Conservation (phyloP, 2,797 vertebrate genomes). For the Galago senegalensis region DNA sequence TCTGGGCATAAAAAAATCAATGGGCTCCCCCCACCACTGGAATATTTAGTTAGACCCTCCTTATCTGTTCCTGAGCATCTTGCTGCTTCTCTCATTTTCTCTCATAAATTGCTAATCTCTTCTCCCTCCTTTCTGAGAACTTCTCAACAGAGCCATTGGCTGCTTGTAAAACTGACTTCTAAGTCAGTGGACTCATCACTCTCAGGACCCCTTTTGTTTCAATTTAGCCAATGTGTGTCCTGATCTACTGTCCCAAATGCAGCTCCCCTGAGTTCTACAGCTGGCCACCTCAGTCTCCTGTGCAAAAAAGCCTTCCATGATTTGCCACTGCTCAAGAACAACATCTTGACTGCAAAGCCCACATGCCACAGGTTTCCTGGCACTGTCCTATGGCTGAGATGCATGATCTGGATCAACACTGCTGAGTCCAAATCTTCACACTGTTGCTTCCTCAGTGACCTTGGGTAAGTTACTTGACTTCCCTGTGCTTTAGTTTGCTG, state of each 20-base stretch:
- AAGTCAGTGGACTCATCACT: background rate
- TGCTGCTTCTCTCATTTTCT: background rate
- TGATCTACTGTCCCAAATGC: background rate
- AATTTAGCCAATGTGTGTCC: background rate
- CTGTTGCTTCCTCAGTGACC: background rate
- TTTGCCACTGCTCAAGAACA: background rate
- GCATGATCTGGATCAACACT: background rate
- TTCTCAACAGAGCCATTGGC: background rate
- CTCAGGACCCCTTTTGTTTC: background rate
- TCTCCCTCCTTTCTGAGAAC: slow-evolving; percentile 44
- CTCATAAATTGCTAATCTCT: background rate
- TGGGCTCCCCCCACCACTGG: background rate
- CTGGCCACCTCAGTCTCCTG: accelerated
- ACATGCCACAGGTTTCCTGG: accelerated
- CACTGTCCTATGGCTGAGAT: background rate
- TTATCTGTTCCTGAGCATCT: slow-evolving; percentile 24
- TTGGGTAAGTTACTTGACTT: background rate
- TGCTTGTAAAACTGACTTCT: background rate
- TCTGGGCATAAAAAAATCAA: background rate
- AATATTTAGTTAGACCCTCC: background rate
- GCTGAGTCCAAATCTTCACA: background rate
- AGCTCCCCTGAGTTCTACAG: background rate
- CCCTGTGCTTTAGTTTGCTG: background rate
- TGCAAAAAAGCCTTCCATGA: background rate
- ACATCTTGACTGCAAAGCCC: background rate